These are phyloP conservation scores for Meghimatium bilineatum DNA, from an alignment of 2,888 invertebrate species.

Conservation along the genomic window DNA sequence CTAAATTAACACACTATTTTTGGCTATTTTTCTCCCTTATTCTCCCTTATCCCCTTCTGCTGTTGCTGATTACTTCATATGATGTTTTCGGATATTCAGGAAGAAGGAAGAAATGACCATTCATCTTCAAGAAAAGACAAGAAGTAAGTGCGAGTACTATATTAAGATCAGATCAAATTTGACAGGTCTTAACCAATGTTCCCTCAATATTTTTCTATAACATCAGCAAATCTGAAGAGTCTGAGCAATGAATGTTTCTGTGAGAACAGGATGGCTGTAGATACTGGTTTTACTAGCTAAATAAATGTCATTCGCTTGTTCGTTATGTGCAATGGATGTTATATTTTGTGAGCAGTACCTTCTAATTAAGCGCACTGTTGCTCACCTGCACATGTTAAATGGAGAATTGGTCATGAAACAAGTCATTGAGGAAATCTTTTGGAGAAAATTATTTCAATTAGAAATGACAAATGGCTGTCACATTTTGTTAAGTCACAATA, in stretches of 20 bases:
- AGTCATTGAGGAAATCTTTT: background rate
- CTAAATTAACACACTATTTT: constrained; percentile 19
- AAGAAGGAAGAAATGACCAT: constrained; percentile 48
- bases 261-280: no score
- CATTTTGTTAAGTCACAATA: background rate
- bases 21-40: constrained; percentile 61
- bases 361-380: no score
- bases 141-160: constrained; percentile 46
- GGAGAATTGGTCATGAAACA: background rate
- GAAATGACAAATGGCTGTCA: background rate
- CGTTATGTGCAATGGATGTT: no score
- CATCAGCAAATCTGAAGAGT: no score
- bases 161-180: background rate
- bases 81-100: constrained; percentile 66
- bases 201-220: no score
- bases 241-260: no score
- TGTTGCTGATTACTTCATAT: constrained; percentile 63
- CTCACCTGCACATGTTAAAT: no score
- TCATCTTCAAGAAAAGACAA: constrained; percentile 53
- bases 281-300: no score
- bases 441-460: background rate
- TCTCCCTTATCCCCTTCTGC: constrained; percentile 56
- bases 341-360: no score
- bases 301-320: no score
- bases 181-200: background rate